Base-by-base conservation (phyloP, 2,797 vertebrate genomes). In the Anguilla pacifica region DNA sequence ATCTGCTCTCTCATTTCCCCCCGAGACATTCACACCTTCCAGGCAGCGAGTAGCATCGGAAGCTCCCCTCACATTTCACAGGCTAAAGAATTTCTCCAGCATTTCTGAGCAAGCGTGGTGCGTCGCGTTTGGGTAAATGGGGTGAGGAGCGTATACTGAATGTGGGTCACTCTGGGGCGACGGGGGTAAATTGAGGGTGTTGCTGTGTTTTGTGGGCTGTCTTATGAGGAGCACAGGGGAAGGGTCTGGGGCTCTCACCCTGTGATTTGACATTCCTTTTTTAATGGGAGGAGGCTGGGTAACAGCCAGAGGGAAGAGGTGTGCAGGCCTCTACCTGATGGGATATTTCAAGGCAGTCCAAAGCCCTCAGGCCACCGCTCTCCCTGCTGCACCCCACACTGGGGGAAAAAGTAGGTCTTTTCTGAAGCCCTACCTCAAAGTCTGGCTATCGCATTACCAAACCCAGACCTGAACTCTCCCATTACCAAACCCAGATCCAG, bases 81-180 rank as follows among this genome's bases (percentile, higher is more conserved):
- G 13, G 31, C 72, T 82, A 19, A 51, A n/a, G 46, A 82, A 82
- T 82, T 31, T n/a, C 43, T 13, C 79, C 79, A 82, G 43, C 83
- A 9, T 85, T 79, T 88, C 67, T n/a, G 22, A 2, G 51, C 39
- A 79, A 74, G 67, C 19, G 35, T 35, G 22, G 82, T 74, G 87
- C 55, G 17, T n/a, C 35, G 46, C 22, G 4, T 55, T 22, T 74
- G 82, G 83, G 83, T 61, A 11, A 51, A 22, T 13, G 83, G 55
- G 51, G 82, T 13, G 83, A 61, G n/a, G 9, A 55, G 10, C 43
- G 10, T 2, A 19, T 0, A 11, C 22, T 43, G 19, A 31, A n/a
- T 25, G 39, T 53, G 46, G 64, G 64, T 43, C 39, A 39, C 64
- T 67, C 5, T 43, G 46, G 82, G 82, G 51, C 10, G 22, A 55